These are phyloP conservation scores for Cryptoprocta ferox DNA, from an alignment of 2,797 vertebrate genomes.

Conservation along the genomic window DNA sequence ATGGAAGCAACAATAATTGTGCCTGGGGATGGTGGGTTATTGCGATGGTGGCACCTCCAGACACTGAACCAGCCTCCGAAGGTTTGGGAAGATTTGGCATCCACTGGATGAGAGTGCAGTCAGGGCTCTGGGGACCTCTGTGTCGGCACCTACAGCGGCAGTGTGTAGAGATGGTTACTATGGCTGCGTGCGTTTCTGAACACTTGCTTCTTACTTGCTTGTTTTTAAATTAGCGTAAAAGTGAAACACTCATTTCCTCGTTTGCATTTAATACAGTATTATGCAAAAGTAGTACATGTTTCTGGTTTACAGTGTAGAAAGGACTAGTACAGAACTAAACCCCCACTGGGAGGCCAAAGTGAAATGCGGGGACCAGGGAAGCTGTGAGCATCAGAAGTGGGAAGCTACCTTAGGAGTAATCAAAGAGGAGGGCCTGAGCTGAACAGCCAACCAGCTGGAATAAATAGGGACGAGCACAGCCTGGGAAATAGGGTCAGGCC, in stretches of 20 bases:
- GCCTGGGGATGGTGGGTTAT: background rate
- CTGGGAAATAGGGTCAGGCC: background rate
- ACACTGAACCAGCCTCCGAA: background rate
- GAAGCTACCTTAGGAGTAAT: background rate
- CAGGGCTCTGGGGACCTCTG: background rate
- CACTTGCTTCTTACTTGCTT: background rate
- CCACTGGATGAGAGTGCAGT: background rate
- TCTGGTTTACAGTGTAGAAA: background rate
- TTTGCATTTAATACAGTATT: background rate
- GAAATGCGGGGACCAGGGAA: background rate
- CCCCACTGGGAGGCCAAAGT: background rate
- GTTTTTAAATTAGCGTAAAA: background rate
- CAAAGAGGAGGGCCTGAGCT: background rate
- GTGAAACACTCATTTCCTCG: background rate
- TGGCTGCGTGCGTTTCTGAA: background rate
- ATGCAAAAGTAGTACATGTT: background rate
- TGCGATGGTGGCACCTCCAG: background rate
- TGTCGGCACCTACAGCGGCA: accelerated
- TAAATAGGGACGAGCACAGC: background rate
- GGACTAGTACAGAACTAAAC: background rate
- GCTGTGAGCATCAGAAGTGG: background rate
- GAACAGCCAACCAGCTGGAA: background rate
- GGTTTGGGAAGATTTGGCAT: background rate
- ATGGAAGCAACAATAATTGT: background rate
- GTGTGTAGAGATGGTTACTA: background rate